Base-by-base conservation (phyloP, 2,888 invertebrate species). In the Caenorhabditis sp. region DNA sequence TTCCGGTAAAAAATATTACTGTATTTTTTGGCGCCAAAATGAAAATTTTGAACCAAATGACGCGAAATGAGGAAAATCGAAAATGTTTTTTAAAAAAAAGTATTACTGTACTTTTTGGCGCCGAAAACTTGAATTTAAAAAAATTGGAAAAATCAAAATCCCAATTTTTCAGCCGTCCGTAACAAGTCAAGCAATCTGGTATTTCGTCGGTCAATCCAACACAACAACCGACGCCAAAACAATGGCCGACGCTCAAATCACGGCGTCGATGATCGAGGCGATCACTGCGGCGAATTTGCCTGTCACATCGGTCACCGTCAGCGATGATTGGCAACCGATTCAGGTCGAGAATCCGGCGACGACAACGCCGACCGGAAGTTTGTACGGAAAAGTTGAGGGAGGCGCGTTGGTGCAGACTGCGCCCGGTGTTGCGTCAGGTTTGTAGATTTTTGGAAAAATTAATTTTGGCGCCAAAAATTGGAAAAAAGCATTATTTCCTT, bases 141-240 rank as follows among this genome's bases (percentile, higher is more conserved):
- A n/a, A n/a, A n/a, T n/a, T n/a, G n/a, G n/a, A n/a, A n/a, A n/a
- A n/a, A n/a, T n/a, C n/a, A n/a, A n/a, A n/a, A n/a, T n/a, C n/a
- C n/a, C 43, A n/a, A 1, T 23, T 19, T 24, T 58, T 59, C 54
- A 59, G 51, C 69, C 74, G n/a, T 75, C 74, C 8, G 74, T 72
- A 3, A 65, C 75, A 3, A 75, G 50, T 59, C 70, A 75, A 49
- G 66, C 69, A 12, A 69, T 71, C 19, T 78, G 77, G 77, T 82
- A 76, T 55, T 82, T 81, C 58, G 71, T 79, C 10, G 82, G 81
- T 1, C 82, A 82, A 62, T 76, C 79, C 1, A 81, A 81, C 53
- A 76, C 78, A 54, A 74, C 81, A 2, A 57, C 66, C 2, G 71
- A 69, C 37, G 81, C 82, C 10, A 77, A 81, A 23, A 69, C 65